Percentiles rank a stretch among this genome's conserved stretches.
Evolutionary conservation across 2,113 vertebrate species (phyloP).

Genomic region (Oostethus manadensis): DNA sequence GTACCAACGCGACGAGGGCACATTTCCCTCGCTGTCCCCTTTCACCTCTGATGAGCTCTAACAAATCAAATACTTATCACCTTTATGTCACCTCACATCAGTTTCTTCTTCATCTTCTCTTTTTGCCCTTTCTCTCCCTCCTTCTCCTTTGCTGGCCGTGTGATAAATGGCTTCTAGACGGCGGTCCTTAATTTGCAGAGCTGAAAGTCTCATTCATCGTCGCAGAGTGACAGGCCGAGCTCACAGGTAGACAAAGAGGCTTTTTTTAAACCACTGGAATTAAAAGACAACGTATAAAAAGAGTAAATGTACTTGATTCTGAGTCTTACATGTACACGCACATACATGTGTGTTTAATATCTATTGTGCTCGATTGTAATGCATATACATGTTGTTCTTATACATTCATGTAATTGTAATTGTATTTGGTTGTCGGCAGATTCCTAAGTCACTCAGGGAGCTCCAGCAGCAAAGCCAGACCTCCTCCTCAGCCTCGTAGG

Average conservation of each 20-base stretch:
- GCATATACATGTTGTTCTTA: background rate
- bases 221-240: constrained; percentile 83
- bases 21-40: background rate
- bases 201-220: constrained; percentile 91
- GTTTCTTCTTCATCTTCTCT: background rate
- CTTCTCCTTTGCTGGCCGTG: constrained; percentile 45
- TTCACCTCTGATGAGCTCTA: constrained; percentile 36
- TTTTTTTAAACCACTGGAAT: background rate
- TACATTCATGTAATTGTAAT: background rate
- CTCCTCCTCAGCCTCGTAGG: constrained; percentile 81
- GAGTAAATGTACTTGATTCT: background rate
- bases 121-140: constrained; percentile 35
- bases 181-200: constrained; percentile 88
- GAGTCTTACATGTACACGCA: background rate
- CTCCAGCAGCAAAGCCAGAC: constrained; percentile 77
- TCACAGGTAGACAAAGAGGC: constrained; percentile 76
- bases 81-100: background rate
- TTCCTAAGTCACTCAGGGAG: constrained; percentile 86
- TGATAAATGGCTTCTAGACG: constrained; percentile 74
- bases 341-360: too few relatives aligned
- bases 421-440: constrained; percentile 52
- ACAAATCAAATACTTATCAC: constrained; percentile 17
- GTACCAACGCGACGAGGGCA: background rate
- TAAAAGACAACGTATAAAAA: background rate
- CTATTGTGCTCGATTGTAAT: background rate